phyloP scores from a whole-genome alignment of 2,888 invertebrate genomes.

The Melinaea menophilus region DNA sequence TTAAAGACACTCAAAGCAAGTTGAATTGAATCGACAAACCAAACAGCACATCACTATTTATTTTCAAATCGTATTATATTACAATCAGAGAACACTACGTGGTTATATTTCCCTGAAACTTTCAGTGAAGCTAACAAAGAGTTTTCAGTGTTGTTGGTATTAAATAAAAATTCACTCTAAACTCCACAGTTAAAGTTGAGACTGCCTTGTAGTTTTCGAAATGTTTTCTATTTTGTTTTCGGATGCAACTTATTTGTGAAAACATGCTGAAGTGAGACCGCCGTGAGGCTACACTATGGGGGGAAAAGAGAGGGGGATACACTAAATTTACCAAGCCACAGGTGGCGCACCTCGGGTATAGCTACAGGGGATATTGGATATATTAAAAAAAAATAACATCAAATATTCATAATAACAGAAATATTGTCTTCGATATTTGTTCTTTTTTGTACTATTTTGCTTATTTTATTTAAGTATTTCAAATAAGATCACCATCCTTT shows the following conservation, averaged over 20 bases:
- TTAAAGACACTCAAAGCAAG: not conserved
- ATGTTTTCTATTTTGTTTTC: constrained; percentile 75
- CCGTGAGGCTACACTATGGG: constrained; percentile 36
- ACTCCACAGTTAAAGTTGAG: constrained; percentile 27
- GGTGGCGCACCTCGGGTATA: constrained; percentile 74
- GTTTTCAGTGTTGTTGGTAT: constrained; percentile 40
- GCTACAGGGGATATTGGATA: constrained; percentile 44
- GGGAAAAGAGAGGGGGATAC: constrained; percentile 54
- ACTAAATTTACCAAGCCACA: constrained; percentile 77
- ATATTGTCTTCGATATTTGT: not conserved
- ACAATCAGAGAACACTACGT: constrained; percentile 70
- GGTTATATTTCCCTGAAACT: constrained; percentile 64
- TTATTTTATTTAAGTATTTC: no score
- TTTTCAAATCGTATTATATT: constrained; percentile 71
- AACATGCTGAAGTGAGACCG: constrained; percentile 63
- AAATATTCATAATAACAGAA: not conserved
- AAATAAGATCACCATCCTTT: no score
- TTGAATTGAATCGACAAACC: constrained; percentile 11
- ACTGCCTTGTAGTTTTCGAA: constrained; percentile 39
- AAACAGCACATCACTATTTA: constrained; percentile 54
- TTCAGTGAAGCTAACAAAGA: constrained; percentile 62
- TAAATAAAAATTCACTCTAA: constrained; percentile 32
- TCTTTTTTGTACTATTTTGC: not conserved
- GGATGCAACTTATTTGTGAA: constrained; percentile 77
- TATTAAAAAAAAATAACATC: constrained; percentile 3